Evolutionary conservation across 2,888 invertebrate genomes (phyloP).

Genomic region (Notocelia uddmanniana): DNA sequence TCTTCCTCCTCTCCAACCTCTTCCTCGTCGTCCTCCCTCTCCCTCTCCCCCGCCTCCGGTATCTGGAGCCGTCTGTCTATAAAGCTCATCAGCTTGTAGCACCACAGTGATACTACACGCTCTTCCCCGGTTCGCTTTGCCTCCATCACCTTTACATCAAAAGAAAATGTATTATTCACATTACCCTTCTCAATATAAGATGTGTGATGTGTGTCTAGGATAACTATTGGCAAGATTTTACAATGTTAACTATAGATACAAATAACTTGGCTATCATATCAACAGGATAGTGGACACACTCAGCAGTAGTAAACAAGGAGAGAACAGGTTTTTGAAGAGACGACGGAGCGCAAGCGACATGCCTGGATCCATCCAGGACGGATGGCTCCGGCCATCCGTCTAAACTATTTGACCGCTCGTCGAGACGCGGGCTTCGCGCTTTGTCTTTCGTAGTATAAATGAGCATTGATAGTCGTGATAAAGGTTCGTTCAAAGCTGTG

Average conservation of each 20-base stretch:
- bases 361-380: no score
- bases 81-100: neutral
- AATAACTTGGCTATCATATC: neutral
- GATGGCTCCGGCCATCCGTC: no score
- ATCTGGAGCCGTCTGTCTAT: neutral
- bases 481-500: no score
- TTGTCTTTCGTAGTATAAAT: no score
- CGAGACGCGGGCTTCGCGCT: no score
- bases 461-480: no score
- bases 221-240: neutral
- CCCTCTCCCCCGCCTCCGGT: neutral
- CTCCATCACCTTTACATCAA: neutral
- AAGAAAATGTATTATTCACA: neutral
- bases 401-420: no score
- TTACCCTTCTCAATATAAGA: neutral
- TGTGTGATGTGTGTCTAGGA: no score
- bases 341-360: no score
- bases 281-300: no score
- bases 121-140: neutral
- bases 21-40: neutral
- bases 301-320: no score
- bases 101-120: neutral
- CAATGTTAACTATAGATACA: neutral
- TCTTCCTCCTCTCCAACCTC: neutral
- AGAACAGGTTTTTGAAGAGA: no score